Evolutionary conservation across 1,140 invertebrate species (phyloP), one percentile per base, ranked within the genome.

Genomic region (Venturia canescens): DNA sequence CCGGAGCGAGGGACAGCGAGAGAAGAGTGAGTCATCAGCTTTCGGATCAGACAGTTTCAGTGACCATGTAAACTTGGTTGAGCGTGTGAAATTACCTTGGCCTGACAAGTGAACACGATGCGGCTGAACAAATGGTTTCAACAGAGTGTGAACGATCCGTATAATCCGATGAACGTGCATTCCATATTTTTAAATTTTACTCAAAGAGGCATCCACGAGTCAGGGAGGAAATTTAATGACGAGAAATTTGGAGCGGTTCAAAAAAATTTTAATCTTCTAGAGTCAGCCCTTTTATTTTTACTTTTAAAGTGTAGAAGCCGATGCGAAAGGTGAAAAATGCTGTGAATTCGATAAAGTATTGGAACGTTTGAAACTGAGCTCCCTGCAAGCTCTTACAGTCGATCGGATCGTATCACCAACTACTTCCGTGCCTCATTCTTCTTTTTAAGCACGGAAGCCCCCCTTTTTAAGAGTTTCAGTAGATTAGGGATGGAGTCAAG

Each of bases 271-370:
- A n/a, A n/a, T n/a, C n/a, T n/a, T n/a, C n/a, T n/a, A n/a, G n/a
- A n/a, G n/a, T n/a, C n/a, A n/a, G n/a, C n/a, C n/a, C n/a, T 53
- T 48, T 74, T 74, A 1, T 29, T 29, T 26, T 23, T 23, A 18
- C 26, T 50, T 29, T 1, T 69, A 74, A 74, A 67, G 38, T 66
- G 23, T 53, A 66, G 60, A 76, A 75, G 79, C 71, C 27, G 67
- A 78, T 83, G 76, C 75, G 80, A 83, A 83, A 78, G 53, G 50
- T 80, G 21, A 69, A 70, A 80, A 79, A 83, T 83, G 9, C 29
- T 67, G 53, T 72, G 57, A 80, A 75, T 66, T 77, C 75, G 82
- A 83, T 83, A 83, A 74, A 80, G 67, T 80, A 34, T 78, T 80
- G 50, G 79, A 79, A 83, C 78, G 80, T 66, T 80, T 69, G 67